These are phyloP conservation scores for Tetramorium parvispinum DNA, from an alignment of 1,140 invertebrate species.

Conservation along the genomic window DNA sequence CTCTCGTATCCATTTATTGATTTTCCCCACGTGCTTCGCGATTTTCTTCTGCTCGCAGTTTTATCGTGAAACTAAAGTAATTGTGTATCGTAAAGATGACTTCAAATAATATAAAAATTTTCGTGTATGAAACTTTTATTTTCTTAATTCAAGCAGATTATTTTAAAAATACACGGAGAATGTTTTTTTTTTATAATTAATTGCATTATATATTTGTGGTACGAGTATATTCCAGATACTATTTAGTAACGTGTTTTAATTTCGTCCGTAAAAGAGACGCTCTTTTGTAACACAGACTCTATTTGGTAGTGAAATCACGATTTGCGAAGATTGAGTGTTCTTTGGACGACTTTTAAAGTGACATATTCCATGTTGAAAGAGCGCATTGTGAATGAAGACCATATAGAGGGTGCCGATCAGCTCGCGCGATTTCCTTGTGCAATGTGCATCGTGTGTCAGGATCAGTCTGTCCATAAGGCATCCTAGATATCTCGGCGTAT, in stretches of 20 bases:
- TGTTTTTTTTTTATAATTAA: not conserved
- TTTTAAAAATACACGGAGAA: not conserved
- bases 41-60: conserved; percentile 11
- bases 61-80: not conserved
- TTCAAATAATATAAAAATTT: not conserved
- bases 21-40: conserved; percentile 32
- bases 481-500: conserved; percentile 72
- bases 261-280: not conserved
- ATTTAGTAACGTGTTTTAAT: not conserved
- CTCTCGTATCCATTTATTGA: conserved; percentile 52
- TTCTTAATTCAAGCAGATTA: not conserved
- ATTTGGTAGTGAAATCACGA: not conserved
- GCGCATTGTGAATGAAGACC: conserved; percentile 24
- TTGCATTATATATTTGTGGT: not conserved
- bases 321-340: not conserved
- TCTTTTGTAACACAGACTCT: not conserved
- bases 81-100: not conserved
- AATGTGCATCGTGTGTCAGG: conserved; percentile 75
- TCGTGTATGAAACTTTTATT: not conserved
- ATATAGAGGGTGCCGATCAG: conserved; percentile 38
- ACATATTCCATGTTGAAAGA: conserved; percentile 38
- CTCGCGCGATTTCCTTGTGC: conserved; percentile 47
- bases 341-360: conserved; percentile 24
- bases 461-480: conserved; percentile 76
- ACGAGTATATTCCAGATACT: not conserved